A percentile compares a stretch with the other conserved stretches of the same genome.
These are phyloP conservation scores for Toxotes lorentzi DNA, from an alignment of 2,797 vertebrate species.

Conservation along the genomic window DNA sequence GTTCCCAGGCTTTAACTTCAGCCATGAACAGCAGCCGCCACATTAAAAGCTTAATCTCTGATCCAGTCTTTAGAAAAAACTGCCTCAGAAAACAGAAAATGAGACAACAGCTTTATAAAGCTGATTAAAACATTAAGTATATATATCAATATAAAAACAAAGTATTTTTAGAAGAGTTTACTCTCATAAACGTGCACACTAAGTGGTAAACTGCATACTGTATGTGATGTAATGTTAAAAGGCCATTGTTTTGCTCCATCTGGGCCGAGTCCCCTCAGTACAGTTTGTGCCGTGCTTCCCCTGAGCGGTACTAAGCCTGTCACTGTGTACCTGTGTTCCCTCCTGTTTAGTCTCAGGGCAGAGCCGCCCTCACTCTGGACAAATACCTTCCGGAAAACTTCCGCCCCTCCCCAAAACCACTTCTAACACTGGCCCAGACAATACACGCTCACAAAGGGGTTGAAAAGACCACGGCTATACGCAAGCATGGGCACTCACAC, in stretches of 20 bases:
- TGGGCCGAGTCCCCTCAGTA: slow-evolving; percentile 32
- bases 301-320: slow-evolving; percentile 33
- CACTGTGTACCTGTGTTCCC: slow-evolving; percentile 52
- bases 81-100: slow-evolving; percentile 9
- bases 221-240: background rate
- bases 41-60: slow-evolving; percentile 45
- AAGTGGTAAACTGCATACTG: background rate
- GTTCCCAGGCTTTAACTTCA: slow-evolving; percentile 52
- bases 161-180: background rate
- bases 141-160: background rate
- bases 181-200: background rate
- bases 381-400: slow-evolving; percentile 72
- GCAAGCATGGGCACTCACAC: slow-evolving; percentile 14
- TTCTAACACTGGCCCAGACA: slow-evolving; percentile 78
- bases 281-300: slow-evolving; percentile 22
- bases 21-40: slow-evolving; percentile 25
- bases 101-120: slow-evolving; percentile 24
- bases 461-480: slow-evolving; percentile 50
- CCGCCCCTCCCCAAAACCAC: slow-evolving; percentile 78
- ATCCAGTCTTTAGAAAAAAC: background rate
- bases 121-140: slow-evolving; percentile 15
- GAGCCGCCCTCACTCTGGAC: slow-evolving; percentile 69
- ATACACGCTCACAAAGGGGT: slow-evolving; percentile 66
- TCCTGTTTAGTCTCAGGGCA: slow-evolving; percentile 76
- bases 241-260: background rate